Evolutionary conservation across 1,140 invertebrate species (phyloP), one percentile per base, ranked within the genome.

Genomic region (Drosophila cardini): DNA sequence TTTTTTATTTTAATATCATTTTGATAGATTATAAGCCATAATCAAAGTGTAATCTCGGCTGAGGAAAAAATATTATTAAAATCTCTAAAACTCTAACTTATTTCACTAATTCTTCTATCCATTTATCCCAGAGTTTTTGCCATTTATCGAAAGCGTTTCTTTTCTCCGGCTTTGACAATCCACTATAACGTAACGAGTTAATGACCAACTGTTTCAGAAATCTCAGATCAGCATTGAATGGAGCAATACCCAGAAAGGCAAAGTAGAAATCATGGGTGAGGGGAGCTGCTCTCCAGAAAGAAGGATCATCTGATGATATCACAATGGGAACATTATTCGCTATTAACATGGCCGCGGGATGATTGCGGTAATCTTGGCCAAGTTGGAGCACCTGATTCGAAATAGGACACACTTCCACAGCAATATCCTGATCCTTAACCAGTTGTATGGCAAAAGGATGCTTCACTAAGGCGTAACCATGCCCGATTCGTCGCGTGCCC

Each of bases 251-350:
- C 90, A 97, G 94, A 68, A 97, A 97, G 0, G 95, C 95, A 64
- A 96, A 94, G 85, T 97, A 98, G 75, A 96, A 96, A 80, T 98
- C 97, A 77, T 97, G 95, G 11, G 95, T 96, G 0, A 98, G 85
- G 0, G 94, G 96, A 45, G 93, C 92, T 0, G 95, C 94, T 0
- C 94, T 94, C 96, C 96, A 98, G 1, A 95, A 93, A 0, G 95
- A 95, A 0, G 96, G 96, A 91, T 97, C 96, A 85, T 98, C 97
- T 0, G 86, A 89, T 1, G 94, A 93, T 10, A 95, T 90, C 0
- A 95, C 93, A 9, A 95, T 92, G 0, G 94, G 94, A 64, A 93
- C 91, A 26, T 93, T 91, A 4, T 93, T 93, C 0, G 96, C 94
- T 34, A 97, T 93, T 1, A 97, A 92, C 4, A 87, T 68, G 8